phyloP scores from a whole-genome alignment of 1,140 invertebrate genomes.

The Drosophila kanapiae region DNA sequence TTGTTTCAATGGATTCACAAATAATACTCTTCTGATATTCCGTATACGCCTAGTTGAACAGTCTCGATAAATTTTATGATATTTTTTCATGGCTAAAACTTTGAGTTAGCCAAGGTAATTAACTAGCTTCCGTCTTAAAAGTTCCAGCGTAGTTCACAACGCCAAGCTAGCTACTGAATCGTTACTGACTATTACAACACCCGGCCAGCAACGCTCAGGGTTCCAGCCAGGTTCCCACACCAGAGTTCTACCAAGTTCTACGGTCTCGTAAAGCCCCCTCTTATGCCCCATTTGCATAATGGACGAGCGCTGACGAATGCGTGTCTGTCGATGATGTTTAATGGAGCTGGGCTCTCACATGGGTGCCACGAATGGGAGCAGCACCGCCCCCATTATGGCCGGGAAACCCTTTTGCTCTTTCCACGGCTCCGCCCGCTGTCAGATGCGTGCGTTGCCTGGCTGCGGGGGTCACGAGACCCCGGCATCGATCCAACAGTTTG shows the following conservation, averaged over 20 bases:
- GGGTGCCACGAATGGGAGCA: constrained; percentile 8
- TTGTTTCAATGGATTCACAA: not conserved
- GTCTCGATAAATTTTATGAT: too few species aligned
- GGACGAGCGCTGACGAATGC: constrained; percentile 33
- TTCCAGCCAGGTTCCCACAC: not conserved
- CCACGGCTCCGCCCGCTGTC: constrained; percentile 14
- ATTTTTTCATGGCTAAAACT: not conserved
- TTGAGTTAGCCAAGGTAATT: constrained; percentile 4
- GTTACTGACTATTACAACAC: constrained; percentile 7
- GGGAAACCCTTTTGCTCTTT: constrained; percentile 18
- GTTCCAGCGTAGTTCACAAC: constrained; percentile 5
- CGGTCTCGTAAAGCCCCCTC: not conserved
- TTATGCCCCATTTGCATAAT: constrained; percentile 2
- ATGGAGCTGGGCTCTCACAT: constrained; percentile 24
- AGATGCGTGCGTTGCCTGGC: constrained; percentile 75
- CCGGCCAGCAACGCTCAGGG: not conserved
- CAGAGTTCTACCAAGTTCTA: not conserved
- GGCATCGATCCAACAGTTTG: constrained; percentile 71
- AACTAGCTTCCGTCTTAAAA: not conserved
- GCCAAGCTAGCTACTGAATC: constrained; percentile 7
- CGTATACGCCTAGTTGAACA: not conserved
- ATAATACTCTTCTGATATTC: not conserved
- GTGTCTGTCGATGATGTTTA: constrained; percentile 66
- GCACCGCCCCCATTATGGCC: not conserved
- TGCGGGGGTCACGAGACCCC: constrained; percentile 44